Evolutionary conservation across 2,113 vertebrate species (phyloP), one percentile per base, ranked within the genome.

Genomic region (Xenopus borealis): DNA sequence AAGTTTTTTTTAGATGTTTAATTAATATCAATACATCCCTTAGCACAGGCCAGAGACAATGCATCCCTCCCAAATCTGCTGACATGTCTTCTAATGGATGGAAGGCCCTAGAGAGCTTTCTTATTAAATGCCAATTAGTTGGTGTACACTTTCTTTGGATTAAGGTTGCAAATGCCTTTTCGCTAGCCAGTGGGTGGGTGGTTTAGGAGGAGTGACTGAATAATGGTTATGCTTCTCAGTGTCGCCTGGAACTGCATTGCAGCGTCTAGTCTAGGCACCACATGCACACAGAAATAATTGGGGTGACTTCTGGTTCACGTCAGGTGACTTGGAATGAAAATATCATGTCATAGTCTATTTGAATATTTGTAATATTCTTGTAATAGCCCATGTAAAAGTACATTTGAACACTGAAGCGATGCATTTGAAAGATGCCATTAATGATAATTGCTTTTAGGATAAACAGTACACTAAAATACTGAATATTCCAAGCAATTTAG

Each of bases 61-160:
- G 58, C 58, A 4, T 23, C 66, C 33, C 65, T 66, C 72, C 72
- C 45, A 40, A 46, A 63, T 63, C 58, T 17, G 18, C 73, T 69
- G 73, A 76, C 73, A 76, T 53, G 66, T 62, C 66, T 75, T 66
- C 58, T 76, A 76, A 76, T 69, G 59, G 73, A 76, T 69, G 66
- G 66, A 66, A 44, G 66, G 53, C 66, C 66, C 73, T 66, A 62
- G 59, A 69, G 66, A 62, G 27, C 27, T 1, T 52, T 62, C 66
- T 76, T 62, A 76, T 76, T 76, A 76, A 76, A 76, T 69, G 66
- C 46, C 66, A 76, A 76, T 76, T 76, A 76, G 66, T 62, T 69
- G 66, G 58, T 23, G 57, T 20, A 52, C 3, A 19, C 0, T 18
- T 53, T 45, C 27, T 53, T 46, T n/a, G 30, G 58, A 53, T 45